Evolutionary conservation across 2,113 vertebrate species (phyloP), one percentile per base, ranked within the genome.

Genomic region (Elaphurus davidianus): DNA sequence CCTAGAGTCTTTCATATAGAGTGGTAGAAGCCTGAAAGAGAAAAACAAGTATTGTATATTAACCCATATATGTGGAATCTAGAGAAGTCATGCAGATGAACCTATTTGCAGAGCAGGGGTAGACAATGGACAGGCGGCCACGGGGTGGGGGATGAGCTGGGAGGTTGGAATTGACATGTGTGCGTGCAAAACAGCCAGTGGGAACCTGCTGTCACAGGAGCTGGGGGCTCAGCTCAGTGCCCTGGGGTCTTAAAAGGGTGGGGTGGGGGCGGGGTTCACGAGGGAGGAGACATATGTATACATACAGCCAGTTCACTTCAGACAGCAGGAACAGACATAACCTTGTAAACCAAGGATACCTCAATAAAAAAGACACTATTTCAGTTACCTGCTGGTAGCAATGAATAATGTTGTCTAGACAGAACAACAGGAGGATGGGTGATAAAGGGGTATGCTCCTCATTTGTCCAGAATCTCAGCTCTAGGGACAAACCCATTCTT

Each of bases 211-310:
- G 13, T 30, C 60, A 62, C 28, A 28, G 30, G 12, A 28, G 2
- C 13, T 30, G 60, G 28, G 27, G 14, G 60, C 59, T 62, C 28
- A 43, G 40, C 40, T 76, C 71, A 27, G 71, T 27, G 23, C 40
- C 67, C 67, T 40, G 67, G 40, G 67, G 67, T 74, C n/a, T 40
- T 27, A 43, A 43, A 76, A 43, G 36, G 1, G 12, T 76, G 12
- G 12, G 59, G 5, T 25, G 7, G 28, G 11, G 3, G 64, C 6
- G 10, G 1, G 2, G 36, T 25, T 74, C 6, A 25, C 0, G 11
- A 43, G 12, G 23, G 40, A 76, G 40, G 21, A 6, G 71, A 43
- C 4, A 3, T 43, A 43, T 43, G 71, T 7, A 43, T 76, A 4
- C 23, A 15, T 43, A 43, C 5, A 43, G 23, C 40, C 43, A 12